Evolutionary conservation across 92 coral and sea anemone species (phyloP).

Genomic region (Parazoanthus darwini): DNA sequence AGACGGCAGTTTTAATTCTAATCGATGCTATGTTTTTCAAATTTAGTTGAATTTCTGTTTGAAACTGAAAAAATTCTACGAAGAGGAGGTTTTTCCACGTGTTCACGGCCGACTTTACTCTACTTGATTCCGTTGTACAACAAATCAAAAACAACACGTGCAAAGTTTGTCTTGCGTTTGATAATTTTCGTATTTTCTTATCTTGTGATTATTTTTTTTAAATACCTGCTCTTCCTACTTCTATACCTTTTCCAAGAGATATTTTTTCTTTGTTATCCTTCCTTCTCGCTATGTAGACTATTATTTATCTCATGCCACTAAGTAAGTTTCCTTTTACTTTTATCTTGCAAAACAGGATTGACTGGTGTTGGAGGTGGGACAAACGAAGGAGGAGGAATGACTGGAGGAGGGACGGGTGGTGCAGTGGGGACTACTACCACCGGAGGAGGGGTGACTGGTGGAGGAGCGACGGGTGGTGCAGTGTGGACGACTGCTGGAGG

Average conservation of each 20-base stretch:
- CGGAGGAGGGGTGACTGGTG: neutral
- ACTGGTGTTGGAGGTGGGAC: neutral
- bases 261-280: too few relatives aligned
- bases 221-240: too few relatives aligned
- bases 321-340: neutral
- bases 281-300: too few relatives aligned
- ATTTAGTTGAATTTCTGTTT: too few relatives aligned
- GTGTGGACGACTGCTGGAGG: neutral
- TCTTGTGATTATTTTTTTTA: neutral
- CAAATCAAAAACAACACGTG: constrained; percentile 53
- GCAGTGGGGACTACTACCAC: neutral
- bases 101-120: neutral
- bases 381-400: neutral
- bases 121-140: constrained; percentile 20
- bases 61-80: too few relatives aligned
- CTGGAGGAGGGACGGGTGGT: neutral
- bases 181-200: neutral
- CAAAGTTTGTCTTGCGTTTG: constrained; percentile 42
- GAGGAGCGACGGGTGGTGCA: neutral
- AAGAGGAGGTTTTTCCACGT: too few relatives aligned
- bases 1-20: too few relatives aligned
- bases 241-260: too few relatives aligned
- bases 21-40: too few relatives aligned
- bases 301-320: too few relatives aligned
- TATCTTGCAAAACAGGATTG: neutral